Base-by-base conservation (phyloP, 2,797 vertebrate species). In the Eptatretus atami region DNA sequence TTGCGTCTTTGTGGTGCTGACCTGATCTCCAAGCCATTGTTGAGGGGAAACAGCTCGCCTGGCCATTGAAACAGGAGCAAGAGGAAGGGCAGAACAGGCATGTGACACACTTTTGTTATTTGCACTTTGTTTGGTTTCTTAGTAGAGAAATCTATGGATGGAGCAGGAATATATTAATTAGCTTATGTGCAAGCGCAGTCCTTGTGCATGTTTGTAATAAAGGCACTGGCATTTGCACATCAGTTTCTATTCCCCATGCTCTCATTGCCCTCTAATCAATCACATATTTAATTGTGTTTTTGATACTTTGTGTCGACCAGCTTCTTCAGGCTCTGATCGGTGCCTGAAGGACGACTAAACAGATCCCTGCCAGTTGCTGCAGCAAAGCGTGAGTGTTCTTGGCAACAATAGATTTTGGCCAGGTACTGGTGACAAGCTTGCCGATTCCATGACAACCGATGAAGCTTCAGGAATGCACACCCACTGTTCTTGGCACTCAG, bases 71-170 rank as follows among this genome's bases (percentile, higher is more conserved):
- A 68, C 71, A 69, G 52, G 79, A 76, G 66, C 73, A 81, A 66
- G 76, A 72, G 1, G 82, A 88, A 44, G 80, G 64, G 82, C 87
- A 64, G 74, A 81, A 67, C 80, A 88, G 79, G 92, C 93, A 77
- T 70, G 65, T 65, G 12, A 13, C 25, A 13, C 12, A 53, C n/a
- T n/a, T 65, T 15, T 11, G 55, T 12, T 5, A 3, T 31, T 31
- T 15, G 53, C 19, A 44, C 53, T 52, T n/a, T n/a, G n/a, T n/a
- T n/a, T 15, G 54, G 13, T 31, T 10, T 54, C 10, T 25, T 3
- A 65, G n/a, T 53, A 65, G 44, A 65, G 53, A 9, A 64, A 2
- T 64, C 31, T 64, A 25, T 52, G 13, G 44, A 9, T 64, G 53
- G 9, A 24, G 12, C 14, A 25, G 52, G 15, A 15, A 6, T 19